Evolutionary conservation across 2,113 vertebrate genomes (phyloP).

Genomic region (Tragelaphus scriptus): DNA sequence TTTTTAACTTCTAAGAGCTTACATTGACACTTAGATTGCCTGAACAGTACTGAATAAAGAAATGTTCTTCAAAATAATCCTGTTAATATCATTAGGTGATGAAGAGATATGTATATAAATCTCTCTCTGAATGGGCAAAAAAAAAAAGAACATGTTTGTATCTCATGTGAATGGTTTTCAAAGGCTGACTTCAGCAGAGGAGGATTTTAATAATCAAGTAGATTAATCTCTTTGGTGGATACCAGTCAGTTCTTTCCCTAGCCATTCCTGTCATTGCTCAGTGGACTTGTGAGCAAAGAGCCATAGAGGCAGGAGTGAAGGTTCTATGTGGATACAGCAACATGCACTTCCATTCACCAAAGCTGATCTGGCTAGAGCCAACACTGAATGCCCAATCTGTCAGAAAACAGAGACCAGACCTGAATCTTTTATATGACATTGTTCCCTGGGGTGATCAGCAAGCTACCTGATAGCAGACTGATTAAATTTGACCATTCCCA

Average conservation of each 20-base stretch:
- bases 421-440: background rate
- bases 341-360: background rate
- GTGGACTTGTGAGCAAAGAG: background rate
- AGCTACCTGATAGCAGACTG: background rate
- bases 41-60: background rate
- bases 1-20: background rate
- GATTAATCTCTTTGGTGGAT: background rate
- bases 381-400: background rate
- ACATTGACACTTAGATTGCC: background rate
- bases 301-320: background rate
- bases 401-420: background rate
- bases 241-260: background rate
- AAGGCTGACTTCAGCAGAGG: background rate
- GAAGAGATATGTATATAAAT: background rate
- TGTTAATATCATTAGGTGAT: background rate
- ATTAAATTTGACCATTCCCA: background rate
- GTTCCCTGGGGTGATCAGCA: background rate
- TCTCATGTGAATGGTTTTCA: background rate
- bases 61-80: background rate
- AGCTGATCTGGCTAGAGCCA: background rate
- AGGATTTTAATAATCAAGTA: background rate
- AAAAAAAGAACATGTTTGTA: background rate
- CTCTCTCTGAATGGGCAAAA: background rate
- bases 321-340: background rate
- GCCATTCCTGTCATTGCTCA: background rate